Evolutionary conservation across 2,888 invertebrate genomes (phyloP), one percentile per base, ranked within the genome.

Genomic region (Troilus luridus): DNA sequence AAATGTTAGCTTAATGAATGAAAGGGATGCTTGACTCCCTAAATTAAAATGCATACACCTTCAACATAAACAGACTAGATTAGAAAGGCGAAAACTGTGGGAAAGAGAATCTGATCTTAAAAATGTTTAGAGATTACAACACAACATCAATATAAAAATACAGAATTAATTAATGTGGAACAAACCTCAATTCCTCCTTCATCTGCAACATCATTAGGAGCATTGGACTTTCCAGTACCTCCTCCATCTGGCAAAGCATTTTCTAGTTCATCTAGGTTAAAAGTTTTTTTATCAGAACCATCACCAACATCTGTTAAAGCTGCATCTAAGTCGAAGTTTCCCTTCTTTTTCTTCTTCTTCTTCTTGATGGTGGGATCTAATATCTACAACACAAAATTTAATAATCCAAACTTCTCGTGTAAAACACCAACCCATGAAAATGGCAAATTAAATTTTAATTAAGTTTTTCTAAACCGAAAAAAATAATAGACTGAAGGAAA

Each of bases 281-380:
- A 97, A 90, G 96, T 96, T 92, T 95, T 95, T 93, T 94, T 94
- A 93, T 96, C 96, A 93, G 95, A 95, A 94, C 95, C 94, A 92
- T 95, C 95, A 27, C 93, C 93, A 56, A 93, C 93, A 93, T 95
- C 96, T 27, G 96, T 97, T 92, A 97, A 95, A 85, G 97, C 97
- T 62, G 98, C 97, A 94, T 98, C 98, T 93, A 98, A 95, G 94
- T 98, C 98, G 94, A 98, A 98, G 60, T 97, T 96, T 93, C 97
- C 98, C 97, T 98, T 98, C 97, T 98, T 98, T 95, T 98, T 98
- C 95, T 98, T 98, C 95, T 98, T 98, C 95, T 98, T 98, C 95
- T 98, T 98, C 93, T 96, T 96, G 93, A 98, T 94, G 93, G 96
- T 96, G 58, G 98, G 97, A 95, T 98, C 98, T 94, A 98, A 98